Evolutionary conservation across 2,113 vertebrate species (phyloP).

Genomic region (Proterorhinus semilunaris): DNA sequence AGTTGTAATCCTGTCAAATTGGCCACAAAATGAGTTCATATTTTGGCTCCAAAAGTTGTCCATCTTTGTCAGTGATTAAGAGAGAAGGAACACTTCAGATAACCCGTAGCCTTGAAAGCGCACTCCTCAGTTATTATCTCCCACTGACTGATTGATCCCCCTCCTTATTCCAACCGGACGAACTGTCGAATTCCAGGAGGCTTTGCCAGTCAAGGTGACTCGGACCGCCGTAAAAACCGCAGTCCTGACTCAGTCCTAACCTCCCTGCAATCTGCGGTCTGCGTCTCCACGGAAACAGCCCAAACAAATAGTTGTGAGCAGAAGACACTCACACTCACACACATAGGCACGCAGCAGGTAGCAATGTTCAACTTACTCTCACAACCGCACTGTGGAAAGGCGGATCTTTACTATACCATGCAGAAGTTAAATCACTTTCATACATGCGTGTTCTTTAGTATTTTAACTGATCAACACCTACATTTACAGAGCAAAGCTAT

Average conservation of each 20-base stretch:
- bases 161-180: neutral
- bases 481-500: too few relatives aligned
- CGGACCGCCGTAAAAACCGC: slow-evolving; percentile 65
- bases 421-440: too few relatives aligned
- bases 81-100: neutral
- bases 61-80: neutral
- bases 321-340: slow-evolving; percentile 25
- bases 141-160: slow-evolving; percentile 1
- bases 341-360: slow-evolving; percentile 24
- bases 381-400: neutral
- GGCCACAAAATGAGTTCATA: too few relatives aligned
- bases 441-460: too few relatives aligned
- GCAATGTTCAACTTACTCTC: slow-evolving; percentile 28
- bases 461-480: too few relatives aligned
- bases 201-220: slow-evolving; percentile 67
- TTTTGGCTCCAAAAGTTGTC: too few relatives aligned
- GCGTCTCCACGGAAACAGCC: slow-evolving; percentile 62
- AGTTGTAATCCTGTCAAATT: too few relatives aligned
- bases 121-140: slow-evolving; percentile 1
- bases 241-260: slow-evolving; percentile 69
- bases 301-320: slow-evolving; percentile 63
- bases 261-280: slow-evolving; percentile 77
- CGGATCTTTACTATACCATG: too few relatives aligned
- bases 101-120: slow-evolving; percentile 16
- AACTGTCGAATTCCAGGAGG: slow-evolving; percentile 10